Base-by-base conservation (phyloP, 2,888 invertebrate genomes). In the Aphidius colemani region DNA sequence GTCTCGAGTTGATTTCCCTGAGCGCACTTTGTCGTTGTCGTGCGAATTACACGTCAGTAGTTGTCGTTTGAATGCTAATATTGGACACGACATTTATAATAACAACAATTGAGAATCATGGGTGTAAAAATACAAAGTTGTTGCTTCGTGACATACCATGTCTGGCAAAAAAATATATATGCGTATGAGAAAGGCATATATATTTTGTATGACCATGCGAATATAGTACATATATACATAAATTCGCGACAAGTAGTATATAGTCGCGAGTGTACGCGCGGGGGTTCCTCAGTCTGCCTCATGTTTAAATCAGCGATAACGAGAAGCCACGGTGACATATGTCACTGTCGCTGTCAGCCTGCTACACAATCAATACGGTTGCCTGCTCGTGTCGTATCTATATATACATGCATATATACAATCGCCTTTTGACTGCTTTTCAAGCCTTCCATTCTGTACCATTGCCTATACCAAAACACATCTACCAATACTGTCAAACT, bases 281-380 rank as follows among this genome's bases (percentile, higher is more conserved):
- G 75, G 77, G 78, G 75, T 75, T 57, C 57, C 40, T 72, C 74
- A 75, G 74, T 77, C 76, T 75, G 78, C 76, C 80, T 81, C 81
- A 81, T 82, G 81, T 82, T 81, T 82, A 82, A 82, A 82, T 81
- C 81, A 80, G 80, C 81, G 81, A 82, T 82, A 82, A 81, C 81
- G 81, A 81, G 80, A 79, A 80, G 79, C 80, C 78, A 75, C 78
- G 77, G 78, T 81, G 81, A 82, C 81, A 82, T 81, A 80, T 81
- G 81, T 82, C 81, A 82, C 81, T 81, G 81, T 81, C 81, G 78
- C 80, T 81, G 80, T 80, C 81, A 81, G 79, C 80, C 78, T 78
- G 79, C 81, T 79, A 80, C 80, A 78, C 80, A 81, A 82, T 82
- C 81, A 81, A 82, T 81, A 81, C 77, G 79, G 76, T 78, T 75